Evolutionary conservation across 2,888 invertebrate genomes (phyloP), one percentile per base, ranked within the genome.

Genomic region (Pterostichus madidus): DNA sequence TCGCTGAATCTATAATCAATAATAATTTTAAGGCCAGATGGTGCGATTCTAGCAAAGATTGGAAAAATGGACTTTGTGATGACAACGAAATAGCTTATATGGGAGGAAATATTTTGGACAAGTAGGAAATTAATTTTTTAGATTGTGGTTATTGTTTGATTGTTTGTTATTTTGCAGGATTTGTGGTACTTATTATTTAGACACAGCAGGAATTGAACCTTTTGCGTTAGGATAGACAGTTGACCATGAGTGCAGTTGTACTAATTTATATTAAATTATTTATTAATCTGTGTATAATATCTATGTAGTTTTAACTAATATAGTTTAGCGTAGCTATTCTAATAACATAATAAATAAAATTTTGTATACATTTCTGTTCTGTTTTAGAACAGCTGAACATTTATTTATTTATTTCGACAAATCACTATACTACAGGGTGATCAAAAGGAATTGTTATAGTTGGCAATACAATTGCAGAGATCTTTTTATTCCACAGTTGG

Each of bases 1-100:
- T 88, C 83, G 89, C 89, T 0, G 92, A 92, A 86, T 89, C 91
- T 0, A 85, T 92, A 2, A 35, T 32, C 0, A 80, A 39, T 7
- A 79, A 85, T 44, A 86, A 87, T 39, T 91, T 90, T 77, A 84
- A 84, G 0, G 87, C 89, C 0, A 59, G 59, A 8, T 17, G 79
- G n/a, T 87, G 87, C 79, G 82, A 83, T 6, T 85, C 80, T 24
- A 85, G 85, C 53, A 10, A 53, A 0, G 82, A 85, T 24, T 87
- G 83, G 83, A 83, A 84, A 15, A 79, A 82, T 11, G 86, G 86
- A 32, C 64, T 73, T 11, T 87, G 87, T 46, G 11, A 73, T 46
- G 15, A 32, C 15, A 80, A 80, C 71, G 52, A 10, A 17, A 35
- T 31, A 3, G 68, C 35, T 11, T 13, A 39, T 11, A 71, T 80